Evolutionary conservation across 2,113 vertebrate genomes (phyloP), one percentile per base, ranked within the genome.

Genomic region (Tor tambroides): DNA sequence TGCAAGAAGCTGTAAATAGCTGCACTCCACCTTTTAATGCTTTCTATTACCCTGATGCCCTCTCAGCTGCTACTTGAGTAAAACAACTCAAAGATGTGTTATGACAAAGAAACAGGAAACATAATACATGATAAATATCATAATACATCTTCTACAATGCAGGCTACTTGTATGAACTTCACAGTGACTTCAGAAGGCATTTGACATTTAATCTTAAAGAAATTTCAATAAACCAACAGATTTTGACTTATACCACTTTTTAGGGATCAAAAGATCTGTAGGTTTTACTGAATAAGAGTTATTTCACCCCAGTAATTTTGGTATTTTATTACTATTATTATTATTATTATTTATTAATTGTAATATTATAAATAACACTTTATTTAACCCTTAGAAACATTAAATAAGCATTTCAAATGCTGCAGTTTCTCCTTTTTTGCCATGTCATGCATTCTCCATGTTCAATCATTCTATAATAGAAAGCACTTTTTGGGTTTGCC

Each of bases 401-500:
- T 56, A 35, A 5, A 54, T 56, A 12, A 35, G 21, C 38, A 43
- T 80, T 26, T 65, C 19, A 32, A 35, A 56, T 35, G 30, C 28
- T 19, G 3, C 9, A 28, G 7, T 61, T 61, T 38, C 15, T 69
- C 0, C 1, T 83, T 83, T n/a, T 65, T 65, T 83, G 78, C 77
- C 23, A 43, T 63, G 78, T 61, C 78, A 80, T 69, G 61, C 63
- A 49, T 67, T 69, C 63, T 49, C 19, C 41, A 69, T 49, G 8
- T 69, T 43, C 23, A 63, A 46, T 61, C 21, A 63, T 49, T 30
- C 5, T 49, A 11, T 32, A 23, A 30, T 30, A 28, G 10, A 43
- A 49, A 82, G 21, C 5, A 11, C 5, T 23, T 65, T 82, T 83
- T 65, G 4, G 49, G 23, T n/a, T 76, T n/a, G 71, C 87, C 87